These are phyloP conservation scores for Saccostrea cuccullata DNA, from an alignment of 1,140 invertebrate species.

Conservation along the genomic window DNA sequence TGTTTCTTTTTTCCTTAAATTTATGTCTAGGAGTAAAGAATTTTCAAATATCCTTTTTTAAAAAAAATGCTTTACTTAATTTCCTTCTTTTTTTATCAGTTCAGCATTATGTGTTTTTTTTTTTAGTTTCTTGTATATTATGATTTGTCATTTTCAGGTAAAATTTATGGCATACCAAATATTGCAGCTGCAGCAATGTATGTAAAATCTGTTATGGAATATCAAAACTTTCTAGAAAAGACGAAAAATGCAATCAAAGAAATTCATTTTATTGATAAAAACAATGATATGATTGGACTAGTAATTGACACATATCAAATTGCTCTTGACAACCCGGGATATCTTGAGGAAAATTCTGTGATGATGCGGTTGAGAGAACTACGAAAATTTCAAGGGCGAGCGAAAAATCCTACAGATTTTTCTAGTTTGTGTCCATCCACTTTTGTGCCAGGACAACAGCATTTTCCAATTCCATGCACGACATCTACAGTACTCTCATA, in stretches of 20 bases:
- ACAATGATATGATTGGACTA: constrained; percentile 48
- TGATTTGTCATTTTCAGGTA: too few relatives aligned
- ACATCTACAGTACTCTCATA: not conserved
- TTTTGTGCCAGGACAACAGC: not conserved
- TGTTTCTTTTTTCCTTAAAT: too few relatives aligned
- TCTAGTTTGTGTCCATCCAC: not conserved
- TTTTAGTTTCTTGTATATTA: too few relatives aligned
- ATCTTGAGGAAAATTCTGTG: not conserved
- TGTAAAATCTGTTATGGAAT: too few relatives aligned
- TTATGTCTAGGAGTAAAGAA: too few relatives aligned
- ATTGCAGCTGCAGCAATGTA: not conserved
- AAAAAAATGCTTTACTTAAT: too few relatives aligned
- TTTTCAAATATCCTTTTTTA: too few relatives aligned
- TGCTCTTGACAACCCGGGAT: not conserved
- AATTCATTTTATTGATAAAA: constrained; percentile 62
- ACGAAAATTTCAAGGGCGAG: not conserved
- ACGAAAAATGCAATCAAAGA: constrained; percentile 52
- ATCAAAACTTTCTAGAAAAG: too few relatives aligned
- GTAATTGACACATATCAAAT: constrained; percentile 15
- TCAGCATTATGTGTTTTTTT: too few relatives aligned
- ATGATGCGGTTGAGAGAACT: not conserved
- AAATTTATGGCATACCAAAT: not conserved
- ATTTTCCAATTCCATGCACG: not conserved
- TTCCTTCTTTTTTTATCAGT: too few relatives aligned
- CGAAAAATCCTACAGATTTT: not conserved